These are phyloP conservation scores for Naso thynnoides DNA, from an alignment of 2,797 vertebrate species.

Conservation along the genomic window DNA sequence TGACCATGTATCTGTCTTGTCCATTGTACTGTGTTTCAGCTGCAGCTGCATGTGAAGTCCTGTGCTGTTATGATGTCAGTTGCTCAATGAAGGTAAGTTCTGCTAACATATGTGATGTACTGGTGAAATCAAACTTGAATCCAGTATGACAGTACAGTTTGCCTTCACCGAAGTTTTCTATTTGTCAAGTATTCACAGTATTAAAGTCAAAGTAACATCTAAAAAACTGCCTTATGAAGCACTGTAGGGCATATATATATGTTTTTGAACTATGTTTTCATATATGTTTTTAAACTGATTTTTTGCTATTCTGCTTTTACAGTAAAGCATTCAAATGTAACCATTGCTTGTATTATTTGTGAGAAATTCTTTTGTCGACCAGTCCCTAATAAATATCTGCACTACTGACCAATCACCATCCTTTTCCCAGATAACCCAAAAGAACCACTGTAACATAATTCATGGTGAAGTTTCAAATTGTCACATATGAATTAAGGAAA, in stretches of 20 bases:
- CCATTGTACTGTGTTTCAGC: slow-evolving; percentile 34
- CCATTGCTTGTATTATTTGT: background rate
- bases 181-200: background rate
- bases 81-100: slow-evolving; percentile 16
- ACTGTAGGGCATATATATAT: no score
- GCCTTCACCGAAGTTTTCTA: background rate
- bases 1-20: slow-evolving; percentile 8
- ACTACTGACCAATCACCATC: background rate
- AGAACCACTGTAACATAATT: no score
- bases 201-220: no score
- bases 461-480: no score
- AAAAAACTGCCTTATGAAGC: no score
- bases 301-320: background rate
- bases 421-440: background rate
- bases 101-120: background rate
- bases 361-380: background rate
- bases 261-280: no score
- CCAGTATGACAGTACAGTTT: no score
- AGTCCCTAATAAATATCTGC: background rate
- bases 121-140: background rate
- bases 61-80: background rate
- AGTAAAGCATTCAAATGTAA: background rate
- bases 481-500: background rate
- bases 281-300: no score
- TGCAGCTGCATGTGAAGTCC: background rate